Evolutionary conservation across 2,113 vertebrate genomes (phyloP), one percentile per base, ranked within the genome.

Genomic region (Dissostichus mawsoni): DNA sequence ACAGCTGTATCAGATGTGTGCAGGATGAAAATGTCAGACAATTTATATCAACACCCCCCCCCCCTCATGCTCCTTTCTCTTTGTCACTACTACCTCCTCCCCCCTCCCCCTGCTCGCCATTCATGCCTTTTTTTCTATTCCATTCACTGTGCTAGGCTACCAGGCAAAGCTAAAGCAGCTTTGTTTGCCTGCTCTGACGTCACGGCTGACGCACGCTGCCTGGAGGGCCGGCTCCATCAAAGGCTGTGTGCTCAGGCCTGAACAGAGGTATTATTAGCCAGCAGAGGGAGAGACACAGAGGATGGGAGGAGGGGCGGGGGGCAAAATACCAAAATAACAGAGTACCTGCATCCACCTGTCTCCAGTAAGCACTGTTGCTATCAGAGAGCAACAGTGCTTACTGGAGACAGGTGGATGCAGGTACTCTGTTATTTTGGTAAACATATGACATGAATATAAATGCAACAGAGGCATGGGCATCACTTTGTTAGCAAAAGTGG

Each of bases 151-250:
- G 45, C 69, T 69, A 23, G 20, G 59, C 73, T 61, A 80, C 55
- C 20, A 13, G 63, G 47, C 72, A 69, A 67, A 69, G 53, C 51
- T 72, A 56, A 17, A 59, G 70, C 20, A 68, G 56, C 63, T 73
- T 59, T 88, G 82, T 84, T 77, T 75, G 61, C 51, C 58, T 53
- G 59, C 66, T 79, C 73, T 90, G 88, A 87, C 83, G 85, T 90
- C 88, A 90, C 12, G 18, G 61, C 64, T 88, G 86, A 88, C 83
- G 79, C 84, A 87, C 56, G 44, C 52, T 14, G 78, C 65, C 76
- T 66, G 73, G 81, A 82, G 86, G 76, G 82, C 66, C 57, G 17
- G 62, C 61, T 53, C 69, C 69, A 81, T 78, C 76, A 82, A 80
- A 76, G 73, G 80, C 76, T 78, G 72, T 63, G 73, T 63, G 55